phyloP scores from a whole-genome alignment of 92 coral and sea anemone genomes.

The Umimayanthus kanabou region DNA sequence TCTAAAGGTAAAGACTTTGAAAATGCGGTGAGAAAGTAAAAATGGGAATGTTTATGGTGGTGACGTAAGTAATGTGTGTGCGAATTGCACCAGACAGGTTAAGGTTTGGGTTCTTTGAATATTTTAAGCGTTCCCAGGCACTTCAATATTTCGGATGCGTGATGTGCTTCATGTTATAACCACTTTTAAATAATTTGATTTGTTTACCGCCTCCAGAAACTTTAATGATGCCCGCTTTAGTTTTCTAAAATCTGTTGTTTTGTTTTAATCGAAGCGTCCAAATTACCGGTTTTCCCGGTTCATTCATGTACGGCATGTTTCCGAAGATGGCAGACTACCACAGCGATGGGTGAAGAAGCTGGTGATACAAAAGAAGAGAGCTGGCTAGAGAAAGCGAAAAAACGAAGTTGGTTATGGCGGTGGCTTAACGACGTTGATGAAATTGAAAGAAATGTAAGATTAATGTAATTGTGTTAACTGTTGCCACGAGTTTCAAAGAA shows the following conservation, averaged over 20 bases:
- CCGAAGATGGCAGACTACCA: slow-evolving; percentile 76
- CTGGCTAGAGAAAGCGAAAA: slow-evolving; percentile 81
- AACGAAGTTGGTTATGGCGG: slow-evolving; percentile 84
- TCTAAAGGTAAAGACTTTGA: not conserved
- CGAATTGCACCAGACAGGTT: not conserved
- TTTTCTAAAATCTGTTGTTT: not conserved
- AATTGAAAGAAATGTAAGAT: slow-evolving; percentile 71
- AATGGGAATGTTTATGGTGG: not conserved
- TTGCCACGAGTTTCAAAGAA: not conserved
- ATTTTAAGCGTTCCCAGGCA: not conserved
- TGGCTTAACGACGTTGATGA: slow-evolving; percentile 83
- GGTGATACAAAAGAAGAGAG: slow-evolving; percentile 61
- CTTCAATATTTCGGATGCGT: not conserved
- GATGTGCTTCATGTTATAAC: slow-evolving; percentile 7
- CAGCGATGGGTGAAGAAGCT: slow-evolving; percentile 47
- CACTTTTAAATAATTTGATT: not conserved
- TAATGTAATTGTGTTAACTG: not conserved
- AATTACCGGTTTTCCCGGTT: slow-evolving; percentile 40
- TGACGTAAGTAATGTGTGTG: not conserved
- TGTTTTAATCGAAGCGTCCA: slow-evolving; percentile 18
- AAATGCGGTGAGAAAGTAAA: not conserved
- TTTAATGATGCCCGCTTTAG: not conserved
- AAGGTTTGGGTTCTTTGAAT: not conserved
- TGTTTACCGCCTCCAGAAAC: not conserved
- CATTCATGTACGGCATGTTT: slow-evolving; percentile 57